Evolutionary conservation across 2,113 vertebrate species (phyloP), one percentile per base, ranked within the genome.

Genomic region (Chiloscyllium plagiosum): DNA sequence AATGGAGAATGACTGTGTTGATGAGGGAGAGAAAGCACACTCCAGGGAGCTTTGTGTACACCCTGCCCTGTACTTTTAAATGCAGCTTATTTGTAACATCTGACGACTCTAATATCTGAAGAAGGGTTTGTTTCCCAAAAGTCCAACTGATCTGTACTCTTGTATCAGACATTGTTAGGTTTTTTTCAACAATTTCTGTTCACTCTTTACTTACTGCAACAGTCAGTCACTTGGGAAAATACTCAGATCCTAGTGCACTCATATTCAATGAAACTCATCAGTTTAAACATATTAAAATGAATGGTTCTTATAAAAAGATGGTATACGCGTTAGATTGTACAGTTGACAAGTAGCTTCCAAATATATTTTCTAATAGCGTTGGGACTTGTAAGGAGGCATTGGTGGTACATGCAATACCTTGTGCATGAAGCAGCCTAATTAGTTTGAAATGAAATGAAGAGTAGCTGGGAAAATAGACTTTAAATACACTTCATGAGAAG

Each of bases 1-100:
- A 52, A 0, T 22, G 3, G 0, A 50, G 2, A 29, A 56, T n/a
- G 56, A 92, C 0, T 15, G 6, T 1, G 10, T 0, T 3, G 13
- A 13, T 1, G 15, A 20, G 15, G 17, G 29, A 37, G n/a, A 12
- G 17, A 29, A 10, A 76, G 70, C 70, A 29, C 29, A 26, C 70
- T 72, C 29, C 4, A 80, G n/a, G 3, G n/a, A 80, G 1, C 80
- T 7, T 83, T 47, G 17, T 22, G 19, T 47, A 83, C 1, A 4
- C 37, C 80, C 15, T 47, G 37, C 37, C 13, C 4, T 42, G 15
- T 42, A 3, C 15, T 47, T 42, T 83, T 83, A 83, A 83, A 22
- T 83, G 19, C 37, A 22, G 80, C 42, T 37, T 17, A 83, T 83
- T 42, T 47, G 3, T 22, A 83, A 42, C 6, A 42, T 83, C 33